phyloP scores from a whole-genome alignment of 2,888 invertebrate genomes.

The Cosmia trapezina region DNA sequence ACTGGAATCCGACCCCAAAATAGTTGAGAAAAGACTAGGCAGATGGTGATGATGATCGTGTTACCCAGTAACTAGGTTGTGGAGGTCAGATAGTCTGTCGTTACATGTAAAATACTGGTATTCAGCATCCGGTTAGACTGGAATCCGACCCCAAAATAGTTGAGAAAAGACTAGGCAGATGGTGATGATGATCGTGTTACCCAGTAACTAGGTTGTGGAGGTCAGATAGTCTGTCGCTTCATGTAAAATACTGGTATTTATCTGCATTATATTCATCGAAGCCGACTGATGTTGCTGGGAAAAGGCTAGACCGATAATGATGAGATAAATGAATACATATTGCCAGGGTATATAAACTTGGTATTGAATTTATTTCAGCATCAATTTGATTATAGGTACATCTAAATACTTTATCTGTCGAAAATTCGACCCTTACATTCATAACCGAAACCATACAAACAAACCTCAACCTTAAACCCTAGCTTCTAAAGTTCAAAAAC shows the following conservation, averaged over 20 bases:
- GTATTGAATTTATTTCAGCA: slow-evolving; percentile 61
- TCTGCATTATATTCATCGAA: not conserved
- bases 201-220: no score
- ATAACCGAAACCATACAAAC: not conserved
- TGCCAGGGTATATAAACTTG: slow-evolving; percentile 16
- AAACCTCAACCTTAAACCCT: not conserved
- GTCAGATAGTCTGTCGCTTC: not conserved
- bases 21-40: not conserved
- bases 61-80: no score
- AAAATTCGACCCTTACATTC: slow-evolving; percentile 54
- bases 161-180: no score
- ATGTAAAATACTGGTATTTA: not conserved
- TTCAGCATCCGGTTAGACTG: not conserved
- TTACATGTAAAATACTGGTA: not conserved
- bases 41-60: not conserved
- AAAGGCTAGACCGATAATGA: not conserved
- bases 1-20: slow-evolving; percentile 1
- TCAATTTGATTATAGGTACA: slow-evolving; percentile 43
- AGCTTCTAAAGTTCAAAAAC: slow-evolving; percentile 14
- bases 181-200: no score
- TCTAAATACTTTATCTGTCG: slow-evolving; percentile 51
- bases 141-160: not conserved
- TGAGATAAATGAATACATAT: slow-evolving; percentile 26
- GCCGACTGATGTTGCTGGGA: not conserved
- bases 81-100: not conserved